These are phyloP conservation scores for Trypoxylon attenuatum DNA, from an alignment of 2,888 invertebrate genomes.

Conservation along the genomic window DNA sequence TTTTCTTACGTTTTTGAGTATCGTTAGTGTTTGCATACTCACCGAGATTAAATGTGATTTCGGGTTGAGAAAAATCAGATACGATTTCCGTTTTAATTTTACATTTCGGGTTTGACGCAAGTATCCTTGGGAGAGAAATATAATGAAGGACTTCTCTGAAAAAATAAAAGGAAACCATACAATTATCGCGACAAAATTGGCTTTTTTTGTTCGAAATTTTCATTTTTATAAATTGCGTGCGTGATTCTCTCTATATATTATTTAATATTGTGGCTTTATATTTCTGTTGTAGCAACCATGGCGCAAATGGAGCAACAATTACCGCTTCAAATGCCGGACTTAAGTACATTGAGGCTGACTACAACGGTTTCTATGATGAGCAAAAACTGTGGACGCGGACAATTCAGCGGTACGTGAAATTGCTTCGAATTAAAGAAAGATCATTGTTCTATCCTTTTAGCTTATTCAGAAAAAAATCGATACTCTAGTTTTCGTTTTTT, in stretches of 20 bases:
- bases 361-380: slow-evolving; percentile 77
- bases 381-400: slow-evolving; percentile 77
- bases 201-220: background rate
- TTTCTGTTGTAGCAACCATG: slow-evolving; percentile 61
- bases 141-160: slow-evolving; percentile 84
- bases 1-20: no score
- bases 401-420: slow-evolving; percentile 71
- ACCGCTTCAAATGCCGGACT: slow-evolving; percentile 76
- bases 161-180: slow-evolving; percentile 40
- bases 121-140: slow-evolving; percentile 81
- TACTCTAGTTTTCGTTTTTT: no score
- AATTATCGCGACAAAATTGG: background rate
- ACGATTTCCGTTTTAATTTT: slow-evolving; percentile 84
- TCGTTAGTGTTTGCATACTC: slow-evolving; percentile 59
- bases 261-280: background rate
- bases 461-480: no score
- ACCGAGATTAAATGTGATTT: slow-evolving; percentile 78
- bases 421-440: background rate
- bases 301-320: slow-evolving; percentile 72
- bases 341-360: slow-evolving; percentile 76
- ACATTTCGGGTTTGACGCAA: slow-evolving; percentile 85
- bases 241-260: background rate
- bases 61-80: slow-evolving; percentile 86
- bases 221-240: background rate
- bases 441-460: background rate